Conservation (phyloP, 2,888 invertebrate genomes). For the Zhengitettix transpicula region DNA sequence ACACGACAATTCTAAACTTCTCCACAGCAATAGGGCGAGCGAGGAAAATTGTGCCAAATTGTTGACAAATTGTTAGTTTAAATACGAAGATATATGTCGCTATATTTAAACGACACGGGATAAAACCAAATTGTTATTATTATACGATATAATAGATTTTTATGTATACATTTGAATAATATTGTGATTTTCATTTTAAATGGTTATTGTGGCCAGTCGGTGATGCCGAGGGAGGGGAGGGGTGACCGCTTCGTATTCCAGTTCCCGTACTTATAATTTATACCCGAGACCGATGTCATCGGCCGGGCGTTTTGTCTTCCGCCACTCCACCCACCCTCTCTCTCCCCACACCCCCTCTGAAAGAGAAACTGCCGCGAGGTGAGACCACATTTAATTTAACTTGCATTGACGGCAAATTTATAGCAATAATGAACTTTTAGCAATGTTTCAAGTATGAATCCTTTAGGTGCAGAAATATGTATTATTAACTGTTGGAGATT, state of each 20-base stretch:
- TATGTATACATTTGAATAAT: slow-evolving; percentile 1
- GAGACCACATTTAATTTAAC: not conserved
- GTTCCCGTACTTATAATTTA: no score
- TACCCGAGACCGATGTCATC: no score
- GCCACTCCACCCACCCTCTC: no score
- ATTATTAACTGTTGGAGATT: not conserved
- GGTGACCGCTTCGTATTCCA: not conserved
- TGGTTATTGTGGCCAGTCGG: not conserved
- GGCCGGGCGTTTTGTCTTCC: no score
- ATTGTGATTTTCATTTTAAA: not conserved
- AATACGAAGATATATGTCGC: not conserved
- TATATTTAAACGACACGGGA: not conserved
- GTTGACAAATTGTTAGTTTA: slow-evolving; percentile 11
- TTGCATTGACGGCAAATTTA: not conserved
- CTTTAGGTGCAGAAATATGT: not conserved
- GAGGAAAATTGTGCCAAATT: slow-evolving; percentile 11
- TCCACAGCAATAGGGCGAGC: not conserved
- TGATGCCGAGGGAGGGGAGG: not conserved
- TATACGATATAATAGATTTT: not conserved
- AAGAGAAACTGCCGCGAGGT: no score
- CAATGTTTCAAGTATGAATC: slow-evolving; percentile 6
- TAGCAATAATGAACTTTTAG: slow-evolving; percentile 3
- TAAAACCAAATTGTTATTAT: not conserved
- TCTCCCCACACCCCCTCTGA: no score
- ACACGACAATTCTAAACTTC: no score